Evolutionary conservation across 2,113 vertebrate species (phyloP).

Genomic region (Ivindomyrus marchei): DNA sequence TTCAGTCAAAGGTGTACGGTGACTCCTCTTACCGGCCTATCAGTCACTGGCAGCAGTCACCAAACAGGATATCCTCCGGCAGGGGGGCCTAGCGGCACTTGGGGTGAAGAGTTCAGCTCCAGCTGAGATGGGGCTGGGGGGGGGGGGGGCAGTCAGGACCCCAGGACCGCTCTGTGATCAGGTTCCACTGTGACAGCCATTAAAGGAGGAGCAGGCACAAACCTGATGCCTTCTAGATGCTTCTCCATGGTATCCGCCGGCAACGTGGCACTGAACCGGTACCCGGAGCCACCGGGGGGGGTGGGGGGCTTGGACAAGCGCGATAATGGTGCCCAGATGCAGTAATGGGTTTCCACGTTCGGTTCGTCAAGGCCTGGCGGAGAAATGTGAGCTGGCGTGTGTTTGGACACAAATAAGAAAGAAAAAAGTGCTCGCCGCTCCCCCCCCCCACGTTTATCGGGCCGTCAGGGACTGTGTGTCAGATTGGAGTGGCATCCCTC

Average conservation of each 20-base stretch:
- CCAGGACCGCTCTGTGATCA: background rate
- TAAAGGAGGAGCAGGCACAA: background rate
- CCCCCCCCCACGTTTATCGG: background rate
- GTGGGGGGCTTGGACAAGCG: background rate
- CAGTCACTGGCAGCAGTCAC: constrained; percentile 34
- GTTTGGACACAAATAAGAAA: constrained; percentile 44
- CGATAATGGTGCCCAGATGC: constrained; percentile 26
- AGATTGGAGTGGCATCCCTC: constrained; percentile 11
- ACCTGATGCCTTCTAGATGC: background rate
- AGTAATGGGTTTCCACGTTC: constrained; percentile 53
- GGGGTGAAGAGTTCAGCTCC: constrained; percentile 53
- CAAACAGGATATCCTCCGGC: constrained; percentile 48
- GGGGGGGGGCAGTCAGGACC: background rate
- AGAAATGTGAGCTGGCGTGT: constrained; percentile 50
- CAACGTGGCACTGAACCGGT: background rate
- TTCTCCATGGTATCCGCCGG: background rate
- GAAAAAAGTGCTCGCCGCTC: constrained; percentile 12
- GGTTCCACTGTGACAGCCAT: background rate
- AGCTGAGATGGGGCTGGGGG: background rate
- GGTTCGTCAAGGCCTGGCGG: constrained; percentile 39
- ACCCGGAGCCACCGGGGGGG: background rate
- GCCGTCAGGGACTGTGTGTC: background rate
- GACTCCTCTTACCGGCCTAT: constrained; percentile 42
- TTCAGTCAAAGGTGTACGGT: background rate
- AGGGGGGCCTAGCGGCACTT: constrained; percentile 38